Percentiles rank a stretch among this genome's conserved stretches.
phyloP scores from a whole-genome alignment of 2,888 invertebrate species.

The Calameuta idolon region DNA sequence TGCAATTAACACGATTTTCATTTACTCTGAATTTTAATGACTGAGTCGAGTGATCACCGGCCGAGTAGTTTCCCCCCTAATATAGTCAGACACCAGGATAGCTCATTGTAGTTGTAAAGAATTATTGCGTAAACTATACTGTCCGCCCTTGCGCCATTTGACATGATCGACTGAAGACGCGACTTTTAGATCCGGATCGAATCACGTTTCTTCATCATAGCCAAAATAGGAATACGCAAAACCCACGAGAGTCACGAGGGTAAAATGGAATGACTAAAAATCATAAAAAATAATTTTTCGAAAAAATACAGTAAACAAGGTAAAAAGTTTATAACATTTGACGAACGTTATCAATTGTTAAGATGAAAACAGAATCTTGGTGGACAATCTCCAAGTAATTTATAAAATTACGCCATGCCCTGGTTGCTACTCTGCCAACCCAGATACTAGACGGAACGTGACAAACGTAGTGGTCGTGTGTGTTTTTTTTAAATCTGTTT shows the following conservation, averaged over 20 bases:
- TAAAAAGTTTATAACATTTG: not conserved
- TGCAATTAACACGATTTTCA: not conserved
- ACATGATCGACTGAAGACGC: not conserved
- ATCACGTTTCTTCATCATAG: not conserved
- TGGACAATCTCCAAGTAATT: constrained; percentile 25
- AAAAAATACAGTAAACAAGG: not conserved
- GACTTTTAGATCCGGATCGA: not conserved
- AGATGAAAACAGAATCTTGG: not conserved
- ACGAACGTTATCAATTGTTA: not conserved
- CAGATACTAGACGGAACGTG: constrained; percentile 42
- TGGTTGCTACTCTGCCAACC: constrained; percentile 42
- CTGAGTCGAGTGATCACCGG: not conserved
- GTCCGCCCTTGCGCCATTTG: not conserved
- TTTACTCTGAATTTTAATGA: not conserved
- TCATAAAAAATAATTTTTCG: not conserved
- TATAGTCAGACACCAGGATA: not conserved
- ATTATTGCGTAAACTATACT: not conserved
- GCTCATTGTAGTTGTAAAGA: not conserved
- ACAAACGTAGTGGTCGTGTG: constrained; percentile 20
- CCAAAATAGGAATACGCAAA: not conserved
- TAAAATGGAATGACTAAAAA: not conserved
- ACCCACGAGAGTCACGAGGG: not conserved
- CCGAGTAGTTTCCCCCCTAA: not conserved
- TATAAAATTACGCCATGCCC: constrained; percentile 42
- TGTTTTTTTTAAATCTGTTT: not conserved